Percentiles rank a stretch among this genome's conserved stretches.
Conservation (phyloP, 2,113 vertebrate species). For the Sceloporus tristichus region DNA sequence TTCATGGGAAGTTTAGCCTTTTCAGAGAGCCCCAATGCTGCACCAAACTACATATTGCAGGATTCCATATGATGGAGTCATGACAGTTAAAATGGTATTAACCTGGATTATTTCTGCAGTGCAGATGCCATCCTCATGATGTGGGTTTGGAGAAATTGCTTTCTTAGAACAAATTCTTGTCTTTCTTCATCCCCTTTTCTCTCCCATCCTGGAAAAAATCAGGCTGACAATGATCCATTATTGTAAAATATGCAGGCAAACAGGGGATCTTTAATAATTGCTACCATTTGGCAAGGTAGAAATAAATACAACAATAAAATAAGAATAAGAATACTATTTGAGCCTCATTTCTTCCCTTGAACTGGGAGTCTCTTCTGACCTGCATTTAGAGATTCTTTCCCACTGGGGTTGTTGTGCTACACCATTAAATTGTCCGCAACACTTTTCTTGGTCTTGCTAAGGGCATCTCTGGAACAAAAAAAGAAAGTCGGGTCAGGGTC, state of each 20-base stretch:
- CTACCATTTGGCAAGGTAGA: slow-evolving; percentile 33
- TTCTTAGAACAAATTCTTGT: background rate
- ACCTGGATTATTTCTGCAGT: background rate
- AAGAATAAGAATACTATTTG: background rate
- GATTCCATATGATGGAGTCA: no score
- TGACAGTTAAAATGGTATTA: no score
- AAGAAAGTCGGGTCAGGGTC: slow-evolving; percentile 44
- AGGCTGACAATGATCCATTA: slow-evolving; percentile 50
- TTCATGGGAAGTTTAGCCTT: no score
- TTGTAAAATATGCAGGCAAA: slow-evolving; percentile 56
- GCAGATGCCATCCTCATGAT: accelerated
- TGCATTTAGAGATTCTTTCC: no score
- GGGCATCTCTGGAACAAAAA: slow-evolving; percentile 56
- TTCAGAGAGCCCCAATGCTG: no score
- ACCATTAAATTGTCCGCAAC: slow-evolving; percentile 58
- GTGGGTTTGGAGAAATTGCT: background rate
- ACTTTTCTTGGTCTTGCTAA: slow-evolving; percentile 50
- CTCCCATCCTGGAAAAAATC: slow-evolving; percentile 39
- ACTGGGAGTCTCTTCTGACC: slow-evolving; percentile 45
- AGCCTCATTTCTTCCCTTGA: slow-evolving; percentile 47
- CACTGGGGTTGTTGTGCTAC: no score
- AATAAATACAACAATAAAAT: no score
- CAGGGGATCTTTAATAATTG: slow-evolving; percentile 61
- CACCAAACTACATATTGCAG: no score
- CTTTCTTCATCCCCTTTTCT: background rate